These are phyloP conservation scores for Lordiphosa clarofinis DNA, from an alignment of 1,140 invertebrate species.

Conservation along the genomic window DNA sequence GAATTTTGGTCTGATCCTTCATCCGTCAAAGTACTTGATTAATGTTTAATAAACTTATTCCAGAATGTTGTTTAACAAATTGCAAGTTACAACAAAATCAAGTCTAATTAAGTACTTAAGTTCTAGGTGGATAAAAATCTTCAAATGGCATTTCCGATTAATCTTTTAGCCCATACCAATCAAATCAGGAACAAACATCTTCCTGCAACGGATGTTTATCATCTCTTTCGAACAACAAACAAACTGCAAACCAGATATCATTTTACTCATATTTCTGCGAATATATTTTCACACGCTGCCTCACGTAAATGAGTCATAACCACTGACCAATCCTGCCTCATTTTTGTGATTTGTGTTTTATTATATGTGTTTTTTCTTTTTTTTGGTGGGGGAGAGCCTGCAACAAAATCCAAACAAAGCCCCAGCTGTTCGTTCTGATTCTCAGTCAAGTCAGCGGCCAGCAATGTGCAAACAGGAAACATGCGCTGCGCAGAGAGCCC, in stretches of 20 bases:
- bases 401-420: constrained; percentile 42
- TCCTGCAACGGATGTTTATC: constrained; percentile 37
- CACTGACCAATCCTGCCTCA: constrained; percentile 19
- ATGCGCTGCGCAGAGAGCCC: constrained; percentile 19
- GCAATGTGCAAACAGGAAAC: constrained; percentile 63
- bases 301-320: constrained; percentile 23
- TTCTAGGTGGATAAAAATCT: no score
- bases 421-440: constrained; percentile 29
- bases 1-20: no score
- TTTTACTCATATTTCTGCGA: constrained; percentile 25
- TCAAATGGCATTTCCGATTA: no score
- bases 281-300: constrained; percentile 26
- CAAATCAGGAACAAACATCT: no score
- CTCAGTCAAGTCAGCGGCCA: constrained; percentile 33
- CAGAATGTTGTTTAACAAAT: no score
- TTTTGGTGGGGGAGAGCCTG: no score
- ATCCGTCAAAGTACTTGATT: no score
- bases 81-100: no score
- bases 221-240: constrained; percentile 28
- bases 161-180: no score
- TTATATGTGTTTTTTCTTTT: no score
- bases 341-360: background rate
- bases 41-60: no score
- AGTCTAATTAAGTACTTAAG: no score
- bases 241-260: constrained; percentile 37